Evolutionary conservation across 2,113 vertebrate genomes (phyloP).

Genomic region (Xiphophorus couchianus): DNA sequence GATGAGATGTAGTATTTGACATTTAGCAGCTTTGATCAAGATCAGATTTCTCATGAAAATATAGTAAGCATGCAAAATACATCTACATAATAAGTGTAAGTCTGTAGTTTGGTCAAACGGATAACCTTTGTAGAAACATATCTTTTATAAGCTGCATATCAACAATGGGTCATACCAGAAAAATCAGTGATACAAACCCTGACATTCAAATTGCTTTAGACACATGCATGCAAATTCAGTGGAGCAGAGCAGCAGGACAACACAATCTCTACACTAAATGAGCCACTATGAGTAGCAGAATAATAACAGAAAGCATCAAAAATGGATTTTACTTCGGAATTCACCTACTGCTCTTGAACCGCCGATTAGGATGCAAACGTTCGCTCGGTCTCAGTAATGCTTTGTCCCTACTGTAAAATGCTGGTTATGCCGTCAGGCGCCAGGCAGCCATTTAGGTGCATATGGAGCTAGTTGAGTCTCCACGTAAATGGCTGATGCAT

Average conservation of each 20-base stretch:
- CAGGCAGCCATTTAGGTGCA: slow-evolving; percentile 85
- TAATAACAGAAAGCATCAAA: slow-evolving; percentile 62
- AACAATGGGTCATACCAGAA: neutral
- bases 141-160: neutral
- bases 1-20: neutral
- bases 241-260: slow-evolving; percentile 33
- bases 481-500: slow-evolving; percentile 86
- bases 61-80: too few relatives aligned
- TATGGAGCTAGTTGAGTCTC: slow-evolving; percentile 80
- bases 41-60: too few relatives aligned
- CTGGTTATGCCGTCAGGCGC: slow-evolving; percentile 57
- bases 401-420: slow-evolving; percentile 41
- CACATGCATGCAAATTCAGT: slow-evolving; percentile 34
- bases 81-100: too few relatives aligned
- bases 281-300: slow-evolving; percentile 50
- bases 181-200: slow-evolving; percentile 2
- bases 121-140: too few relatives aligned
- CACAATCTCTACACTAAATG: slow-evolving; percentile 14
- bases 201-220: slow-evolving; percentile 40
- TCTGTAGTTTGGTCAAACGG: too few relatives aligned
- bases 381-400: slow-evolving; percentile 30
- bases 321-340: slow-evolving; percentile 60
- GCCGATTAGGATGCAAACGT: slow-evolving; percentile 32
- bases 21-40: neutral
- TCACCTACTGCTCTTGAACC: slow-evolving; percentile 49